Conservation (phyloP, 2,113 vertebrate genomes). For the Tiliqua scincoides region DNA sequence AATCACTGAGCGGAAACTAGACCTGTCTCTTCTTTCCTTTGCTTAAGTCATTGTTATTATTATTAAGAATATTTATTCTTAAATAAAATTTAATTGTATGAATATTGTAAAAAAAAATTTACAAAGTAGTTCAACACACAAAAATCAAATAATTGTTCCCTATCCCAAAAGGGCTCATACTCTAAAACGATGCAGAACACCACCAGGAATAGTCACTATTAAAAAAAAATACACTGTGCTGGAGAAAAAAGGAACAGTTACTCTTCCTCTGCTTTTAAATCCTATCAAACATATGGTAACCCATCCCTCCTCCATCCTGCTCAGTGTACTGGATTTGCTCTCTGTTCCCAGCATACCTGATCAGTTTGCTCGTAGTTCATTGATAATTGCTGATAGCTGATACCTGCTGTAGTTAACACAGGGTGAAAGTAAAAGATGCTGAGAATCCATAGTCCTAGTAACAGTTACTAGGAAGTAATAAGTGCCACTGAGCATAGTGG, state of each 20-base stretch:
- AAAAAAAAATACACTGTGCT: no score
- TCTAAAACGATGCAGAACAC: no score
- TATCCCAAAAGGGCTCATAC: no score
- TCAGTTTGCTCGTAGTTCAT: neutral
- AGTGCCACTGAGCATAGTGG: no score
- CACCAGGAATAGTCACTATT: no score
- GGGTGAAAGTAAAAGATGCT: neutral
- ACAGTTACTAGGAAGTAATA: no score
- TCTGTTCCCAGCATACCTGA: neutral
- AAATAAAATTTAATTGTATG: no score
- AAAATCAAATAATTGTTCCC: no score
- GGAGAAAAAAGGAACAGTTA: no score
- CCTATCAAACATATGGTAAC: neutral
- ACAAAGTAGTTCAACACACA: no score
- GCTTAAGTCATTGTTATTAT: neutral
- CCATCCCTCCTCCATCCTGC: neutral
- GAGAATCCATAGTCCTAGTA: neutral
- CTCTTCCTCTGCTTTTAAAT: neutral
- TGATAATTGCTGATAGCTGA: neutral
- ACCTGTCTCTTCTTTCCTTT: neutral
- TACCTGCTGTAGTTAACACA: neutral
- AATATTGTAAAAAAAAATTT: no score
- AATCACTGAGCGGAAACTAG: neutral
- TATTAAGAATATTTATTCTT: no score
- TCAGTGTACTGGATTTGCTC: neutral